These are phyloP conservation scores for Elysia crispata DNA, from an alignment of 2,888 invertebrate genomes.

Conservation along the genomic window DNA sequence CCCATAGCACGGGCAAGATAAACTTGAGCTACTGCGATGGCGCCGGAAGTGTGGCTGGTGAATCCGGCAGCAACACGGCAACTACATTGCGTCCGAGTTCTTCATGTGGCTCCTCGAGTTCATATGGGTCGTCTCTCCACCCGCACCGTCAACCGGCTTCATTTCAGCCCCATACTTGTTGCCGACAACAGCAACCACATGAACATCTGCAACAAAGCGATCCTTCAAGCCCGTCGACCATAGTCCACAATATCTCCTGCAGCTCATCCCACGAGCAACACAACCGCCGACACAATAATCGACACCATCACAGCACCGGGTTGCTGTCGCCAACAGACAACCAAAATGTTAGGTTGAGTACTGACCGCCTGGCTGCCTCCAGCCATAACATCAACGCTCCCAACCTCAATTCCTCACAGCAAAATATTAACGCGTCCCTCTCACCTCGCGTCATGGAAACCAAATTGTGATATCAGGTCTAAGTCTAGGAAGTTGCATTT, in stretches of 20 bases:
- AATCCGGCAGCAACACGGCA: neutral
- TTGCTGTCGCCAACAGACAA: too few species aligned
- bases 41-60: too few species aligned
- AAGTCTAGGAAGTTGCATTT: conserved; percentile 6
- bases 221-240: conserved; percentile 29
- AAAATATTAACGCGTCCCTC: conserved; percentile 26
- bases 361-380: too few species aligned
- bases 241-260: neutral
- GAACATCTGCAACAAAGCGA: conserved; percentile 15
- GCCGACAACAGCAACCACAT: neutral
- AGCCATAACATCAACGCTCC: too few species aligned
- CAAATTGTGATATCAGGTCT: conserved; percentile 37
- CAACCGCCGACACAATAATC: neutral
- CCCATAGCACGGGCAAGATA: conserved; percentile 30
- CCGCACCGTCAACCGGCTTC: conserved; percentile 21
- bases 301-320: too few species aligned
- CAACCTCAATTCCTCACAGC: neutral
- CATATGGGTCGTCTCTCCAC: conserved; percentile 34
- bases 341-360: too few species aligned
- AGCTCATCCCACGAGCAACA: neutral
- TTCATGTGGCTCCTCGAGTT: conserved; percentile 37
- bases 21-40: conserved; percentile 31
- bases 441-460: conserved; percentile 45
- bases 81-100: conserved; percentile 33
- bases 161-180: conserved; percentile 5